phyloP scores from a whole-genome alignment of 2,888 invertebrate species.

The Metallyticus violacea region DNA sequence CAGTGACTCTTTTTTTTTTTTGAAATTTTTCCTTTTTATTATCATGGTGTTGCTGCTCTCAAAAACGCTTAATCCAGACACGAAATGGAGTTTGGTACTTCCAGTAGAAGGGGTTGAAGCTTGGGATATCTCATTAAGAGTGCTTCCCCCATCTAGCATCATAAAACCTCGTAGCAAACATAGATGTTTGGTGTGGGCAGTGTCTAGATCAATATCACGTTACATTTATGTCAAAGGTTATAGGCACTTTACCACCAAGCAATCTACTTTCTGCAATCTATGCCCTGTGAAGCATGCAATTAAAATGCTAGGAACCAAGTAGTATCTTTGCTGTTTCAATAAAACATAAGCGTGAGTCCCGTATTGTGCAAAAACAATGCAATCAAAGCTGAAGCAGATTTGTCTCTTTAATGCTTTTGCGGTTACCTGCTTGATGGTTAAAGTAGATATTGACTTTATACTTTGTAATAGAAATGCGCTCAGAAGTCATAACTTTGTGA shows the following conservation, averaged over 20 bases:
- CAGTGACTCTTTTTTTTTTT: no score
- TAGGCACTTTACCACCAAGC: background rate
- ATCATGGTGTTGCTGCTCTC: background rate
- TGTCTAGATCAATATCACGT: background rate
- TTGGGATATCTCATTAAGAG: background rate
- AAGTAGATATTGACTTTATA: background rate
- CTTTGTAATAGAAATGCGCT: no score
- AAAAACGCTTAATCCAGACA: background rate
- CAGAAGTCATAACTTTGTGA: no score
- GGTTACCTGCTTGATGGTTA: background rate
- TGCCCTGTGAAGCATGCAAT: background rate
- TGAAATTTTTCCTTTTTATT: no score
- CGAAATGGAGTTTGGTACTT: background rate
- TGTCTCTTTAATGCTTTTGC: background rate
- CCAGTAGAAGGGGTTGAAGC: no score
- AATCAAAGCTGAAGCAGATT: background rate
- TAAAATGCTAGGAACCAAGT: background rate
- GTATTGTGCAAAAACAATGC: background rate
- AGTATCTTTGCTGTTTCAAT: background rate
- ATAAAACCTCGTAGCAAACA: background rate
- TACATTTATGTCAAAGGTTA: background rate
- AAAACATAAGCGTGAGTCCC: background rate
- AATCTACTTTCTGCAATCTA: background rate
- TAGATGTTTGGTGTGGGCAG: background rate
- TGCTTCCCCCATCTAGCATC: background rate